Conservation (phyloP, 1,140 invertebrate species). For the Xylocopa sonorina region DNA sequence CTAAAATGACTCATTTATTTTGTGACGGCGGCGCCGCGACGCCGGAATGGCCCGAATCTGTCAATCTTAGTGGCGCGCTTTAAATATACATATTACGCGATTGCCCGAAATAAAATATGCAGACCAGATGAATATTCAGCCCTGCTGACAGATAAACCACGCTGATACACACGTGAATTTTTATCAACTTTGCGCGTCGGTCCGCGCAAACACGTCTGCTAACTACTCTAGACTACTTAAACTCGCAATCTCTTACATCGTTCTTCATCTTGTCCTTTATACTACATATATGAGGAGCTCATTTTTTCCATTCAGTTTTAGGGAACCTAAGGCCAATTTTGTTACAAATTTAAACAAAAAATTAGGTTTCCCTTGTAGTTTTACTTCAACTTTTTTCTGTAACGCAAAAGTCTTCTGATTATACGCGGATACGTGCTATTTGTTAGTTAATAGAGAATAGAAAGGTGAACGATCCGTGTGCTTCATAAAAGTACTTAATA, state of each 20-base stretch:
- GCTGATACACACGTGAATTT: slow-evolving; percentile 44
- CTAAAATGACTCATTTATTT: slow-evolving; percentile 80
- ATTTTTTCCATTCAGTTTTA: no score
- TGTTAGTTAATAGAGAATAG: not conserved
- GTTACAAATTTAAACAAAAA: no score
- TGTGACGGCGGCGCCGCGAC: slow-evolving; percentile 71
- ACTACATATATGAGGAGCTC: no score
- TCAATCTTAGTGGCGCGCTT: slow-evolving; percentile 75
- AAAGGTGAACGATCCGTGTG: not conserved
- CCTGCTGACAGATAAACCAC: slow-evolving; percentile 62
- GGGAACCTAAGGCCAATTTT: no score
- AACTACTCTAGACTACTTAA: no score
- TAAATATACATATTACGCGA: slow-evolving; percentile 77
- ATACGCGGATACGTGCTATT: not conserved
- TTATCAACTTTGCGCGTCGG: no score
- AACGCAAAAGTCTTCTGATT: not conserved
- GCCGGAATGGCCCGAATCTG: slow-evolving; percentile 78
- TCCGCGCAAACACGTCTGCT: no score
- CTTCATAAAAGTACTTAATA: slow-evolving; percentile 14
- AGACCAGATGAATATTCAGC: slow-evolving; percentile 70
- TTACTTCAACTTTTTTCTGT: no score
- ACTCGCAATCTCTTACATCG: not conserved
- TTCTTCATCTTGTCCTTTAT: no score
- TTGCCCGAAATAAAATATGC: slow-evolving; percentile 73
- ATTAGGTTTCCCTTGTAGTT: no score